Evolutionary conservation across 2,113 vertebrate genomes (phyloP), one percentile per base, ranked within the genome.

Genomic region (crab-eating macaque (Macaca fascicularis)): DNA sequence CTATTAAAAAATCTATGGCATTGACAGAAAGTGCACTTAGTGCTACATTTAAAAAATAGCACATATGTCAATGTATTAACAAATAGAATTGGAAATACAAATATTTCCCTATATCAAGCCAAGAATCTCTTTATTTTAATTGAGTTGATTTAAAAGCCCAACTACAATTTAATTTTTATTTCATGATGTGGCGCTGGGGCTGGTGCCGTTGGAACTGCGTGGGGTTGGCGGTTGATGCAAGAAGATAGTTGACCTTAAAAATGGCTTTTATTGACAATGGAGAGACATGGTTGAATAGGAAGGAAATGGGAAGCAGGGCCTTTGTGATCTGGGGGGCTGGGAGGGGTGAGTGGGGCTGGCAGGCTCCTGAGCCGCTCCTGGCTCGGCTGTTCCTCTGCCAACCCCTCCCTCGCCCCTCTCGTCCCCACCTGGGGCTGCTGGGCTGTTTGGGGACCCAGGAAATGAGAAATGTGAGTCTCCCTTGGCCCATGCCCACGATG

Each of bases 1-100:
- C 99, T 99, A 99, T 99, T 99, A 99, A 99, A 99, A 99, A 99
- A 99, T 99, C 99, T 98, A 99, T 99, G 99, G 99, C 99, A 99
- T 99, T 99, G 99, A 99, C 98, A 98, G 99, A 99, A 99, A 99
- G 99, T 98, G 99, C 99, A 99, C 99, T 99, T 99, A 99, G 99
- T 99, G 99, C 98, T 99, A 99, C 99, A 99, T 99, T 99, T 99
- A 99, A 99, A 99, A 99, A 99, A 99, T 99, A 99, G 99, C 99
- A 98, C 99, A 99, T 99, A 99, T 99, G 99, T 99, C 99, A 99
- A 99, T 99, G 99, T 99, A 99, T 99, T 99, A 99, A 99, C 99
- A 99, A 99, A 99, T 99, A 99, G 99, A 99, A 99, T 99, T 99
- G 98, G 98, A 99, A 99, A 99, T 99, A 99, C 99, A 99, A 99